phyloP scores from a whole-genome alignment of 1,140 invertebrate species.

The Cydia pomonella region DNA sequence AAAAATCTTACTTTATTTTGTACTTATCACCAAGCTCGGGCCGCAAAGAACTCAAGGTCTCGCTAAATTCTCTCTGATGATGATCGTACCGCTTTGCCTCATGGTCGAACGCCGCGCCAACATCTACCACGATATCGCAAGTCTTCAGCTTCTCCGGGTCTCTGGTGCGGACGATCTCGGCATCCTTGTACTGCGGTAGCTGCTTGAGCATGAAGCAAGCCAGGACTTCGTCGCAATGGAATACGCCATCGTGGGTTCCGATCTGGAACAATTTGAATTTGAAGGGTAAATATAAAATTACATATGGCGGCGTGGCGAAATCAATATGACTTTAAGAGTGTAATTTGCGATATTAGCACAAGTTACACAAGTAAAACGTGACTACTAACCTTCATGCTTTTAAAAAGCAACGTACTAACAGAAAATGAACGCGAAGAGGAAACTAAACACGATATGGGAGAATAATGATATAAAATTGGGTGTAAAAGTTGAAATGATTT shows the following conservation, averaged over 20 bases:
- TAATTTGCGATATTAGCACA: no score
- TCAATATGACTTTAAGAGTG: not conserved
- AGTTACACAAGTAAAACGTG: not conserved
- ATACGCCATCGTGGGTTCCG: constrained; percentile 90
- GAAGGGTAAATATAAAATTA: not conserved
- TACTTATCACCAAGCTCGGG: constrained; percentile 80
- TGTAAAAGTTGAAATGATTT: constrained; percentile 26
- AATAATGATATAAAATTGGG: not conserved
- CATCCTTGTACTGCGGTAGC: constrained; percentile 90
- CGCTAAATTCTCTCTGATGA: constrained; percentile 90
- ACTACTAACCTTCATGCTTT: constrained; percentile 28
- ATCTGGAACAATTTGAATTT: constrained; percentile 75
- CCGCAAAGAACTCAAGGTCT: constrained; percentile 81
- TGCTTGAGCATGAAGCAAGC: constrained; percentile 95
- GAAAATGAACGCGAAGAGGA: not conserved
- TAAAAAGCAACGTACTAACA: not conserved
- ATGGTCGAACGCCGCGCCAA: constrained; percentile 94
- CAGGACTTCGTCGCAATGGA: constrained; percentile 98
- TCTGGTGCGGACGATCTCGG: constrained; percentile 89
- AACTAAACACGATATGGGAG: not conserved
- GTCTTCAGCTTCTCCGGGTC: constrained; percentile 84
- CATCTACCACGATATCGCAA: constrained; percentile 98
- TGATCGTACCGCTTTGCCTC: constrained; percentile 93
- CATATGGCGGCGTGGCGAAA: not conserved
- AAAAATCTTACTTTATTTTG: constrained; percentile 82